phyloP scores from a whole-genome alignment of 1,140 invertebrate species.

The Heterodera schachtii region DNA sequence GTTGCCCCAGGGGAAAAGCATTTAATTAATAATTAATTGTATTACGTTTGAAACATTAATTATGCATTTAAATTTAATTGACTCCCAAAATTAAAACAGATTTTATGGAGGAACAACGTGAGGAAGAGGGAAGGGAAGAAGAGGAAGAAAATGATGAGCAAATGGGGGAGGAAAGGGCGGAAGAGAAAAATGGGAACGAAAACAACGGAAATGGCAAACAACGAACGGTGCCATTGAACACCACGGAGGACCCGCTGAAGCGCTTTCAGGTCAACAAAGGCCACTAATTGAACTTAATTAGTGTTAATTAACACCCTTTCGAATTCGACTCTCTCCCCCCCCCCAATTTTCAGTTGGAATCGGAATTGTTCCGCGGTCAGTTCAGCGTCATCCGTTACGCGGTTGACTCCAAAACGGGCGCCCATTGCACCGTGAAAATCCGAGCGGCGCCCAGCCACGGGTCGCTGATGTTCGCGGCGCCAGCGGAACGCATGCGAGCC shows the following conservation, averaged over 20 bases:
- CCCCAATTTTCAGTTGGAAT: slow-evolving; percentile 36
- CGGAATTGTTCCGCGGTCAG: slow-evolving; percentile 58
- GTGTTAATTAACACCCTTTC: not conserved
- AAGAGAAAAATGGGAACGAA: slow-evolving; percentile 22
- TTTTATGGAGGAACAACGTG: not conserved
- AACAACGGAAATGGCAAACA: not conserved
- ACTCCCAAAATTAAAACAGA: not conserved
- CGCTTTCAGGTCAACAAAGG: slow-evolving; percentile 52
- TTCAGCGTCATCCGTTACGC: slow-evolving; percentile 61
- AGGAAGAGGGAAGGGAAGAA: slow-evolving; percentile 44
- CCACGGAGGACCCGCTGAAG: slow-evolving; percentile 50
- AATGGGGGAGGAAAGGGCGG: slow-evolving; percentile 20
- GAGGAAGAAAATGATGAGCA: slow-evolving; percentile 29
- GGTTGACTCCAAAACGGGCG: slow-evolving; percentile 57
- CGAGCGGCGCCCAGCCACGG: slow-evolving; percentile 34
- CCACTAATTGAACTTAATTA: too few relatives aligned
- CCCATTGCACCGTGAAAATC: slow-evolving; percentile 54
- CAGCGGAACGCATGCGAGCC: slow-evolving; percentile 28
- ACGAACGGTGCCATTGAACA: slow-evolving; percentile 28
- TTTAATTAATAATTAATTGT: slow-evolving; percentile 6
- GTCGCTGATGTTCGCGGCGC: slow-evolving; percentile 30
- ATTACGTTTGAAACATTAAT: too few relatives aligned
- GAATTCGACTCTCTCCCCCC: not conserved
- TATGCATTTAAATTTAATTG: not conserved
- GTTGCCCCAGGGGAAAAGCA: slow-evolving; percentile 24